phyloP scores from a whole-genome alignment of 2,113 vertebrate genomes.

The Toxostoma redivivum region DNA sequence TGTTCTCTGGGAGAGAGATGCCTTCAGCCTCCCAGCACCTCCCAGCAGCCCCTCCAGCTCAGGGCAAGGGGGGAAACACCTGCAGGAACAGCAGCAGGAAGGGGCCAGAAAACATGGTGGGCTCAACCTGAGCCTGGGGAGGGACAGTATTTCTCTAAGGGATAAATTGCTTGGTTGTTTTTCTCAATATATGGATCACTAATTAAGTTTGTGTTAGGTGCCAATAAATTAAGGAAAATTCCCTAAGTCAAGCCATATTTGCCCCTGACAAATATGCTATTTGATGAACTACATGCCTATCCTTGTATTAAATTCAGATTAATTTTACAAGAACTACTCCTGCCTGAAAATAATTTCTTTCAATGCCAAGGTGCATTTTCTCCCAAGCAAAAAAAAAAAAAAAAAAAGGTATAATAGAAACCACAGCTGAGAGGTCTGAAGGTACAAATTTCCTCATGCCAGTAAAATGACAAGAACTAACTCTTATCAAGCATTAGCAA shows the following conservation, averaged over 20 bases:
- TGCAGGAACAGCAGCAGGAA: neutral
- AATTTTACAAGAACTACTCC: neutral
- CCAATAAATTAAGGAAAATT: neutral
- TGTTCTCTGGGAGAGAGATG: neutral
- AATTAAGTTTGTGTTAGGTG: neutral
- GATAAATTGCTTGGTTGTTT: neutral
- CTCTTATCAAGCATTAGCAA: neutral
- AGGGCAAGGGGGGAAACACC: neutral
- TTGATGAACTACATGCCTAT: neutral
- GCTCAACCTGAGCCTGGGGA: neutral
- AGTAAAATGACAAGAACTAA: neutral
- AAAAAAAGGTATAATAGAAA: neutral
- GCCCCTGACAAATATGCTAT: neutral
- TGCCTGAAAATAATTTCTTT: neutral
- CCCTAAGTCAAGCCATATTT: neutral
- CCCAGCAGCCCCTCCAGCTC: neutral
- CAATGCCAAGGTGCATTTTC: neutral
- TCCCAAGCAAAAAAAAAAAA: neutral
- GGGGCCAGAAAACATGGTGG: accelerated
- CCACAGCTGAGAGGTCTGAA: neutral
- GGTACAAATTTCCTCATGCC: neutral
- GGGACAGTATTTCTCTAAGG: neutral
- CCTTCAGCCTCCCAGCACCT: neutral
- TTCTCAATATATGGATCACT: neutral
- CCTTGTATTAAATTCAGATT: neutral